A percentile compares a stretch with the other conserved stretches of the same genome.
These are phyloP conservation scores for Drosophila nebulosa DNA, from an alignment of 1,140 invertebrate species.

Conservation along the genomic window DNA sequence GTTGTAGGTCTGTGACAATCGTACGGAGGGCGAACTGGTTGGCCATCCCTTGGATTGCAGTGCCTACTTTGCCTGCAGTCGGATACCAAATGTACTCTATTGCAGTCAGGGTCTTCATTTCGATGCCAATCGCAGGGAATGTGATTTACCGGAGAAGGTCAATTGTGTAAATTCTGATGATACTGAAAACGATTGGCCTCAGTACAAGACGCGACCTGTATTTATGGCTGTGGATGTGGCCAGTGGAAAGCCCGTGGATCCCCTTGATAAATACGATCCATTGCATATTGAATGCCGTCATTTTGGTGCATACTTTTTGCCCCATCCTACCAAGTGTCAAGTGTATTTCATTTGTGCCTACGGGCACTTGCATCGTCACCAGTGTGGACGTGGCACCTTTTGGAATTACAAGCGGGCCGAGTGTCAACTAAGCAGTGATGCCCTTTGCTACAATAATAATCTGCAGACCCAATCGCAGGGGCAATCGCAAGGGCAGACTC, in stretches of 20 bases:
- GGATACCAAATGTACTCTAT: conserved; percentile 38
- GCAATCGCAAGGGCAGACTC: neutral
- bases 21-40: conserved; percentile 33
- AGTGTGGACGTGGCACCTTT: conserved; percentile 55
- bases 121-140: conserved; percentile 23
- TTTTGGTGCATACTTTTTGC: conserved; percentile 72
- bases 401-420: conserved; percentile 63
- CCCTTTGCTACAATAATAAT: conserved; percentile 41
- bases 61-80: conserved; percentile 53
- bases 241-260: conserved; percentile 49
- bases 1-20: conserved; percentile 50
- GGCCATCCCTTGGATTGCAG: conserved; percentile 58
- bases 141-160: conserved; percentile 48
- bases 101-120: conserved; percentile 56
- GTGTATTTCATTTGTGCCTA: conserved; percentile 72
- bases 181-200: conserved; percentile 34
- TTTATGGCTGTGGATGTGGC: conserved; percentile 61
- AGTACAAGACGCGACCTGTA: conserved; percentile 41
- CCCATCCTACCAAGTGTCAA: conserved; percentile 65
- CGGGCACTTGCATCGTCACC: conserved; percentile 62
- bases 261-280: conserved; percentile 66
- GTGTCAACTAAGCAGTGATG: conserved; percentile 45
- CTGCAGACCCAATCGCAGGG: neutral
- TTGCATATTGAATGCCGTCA: conserved; percentile 61
- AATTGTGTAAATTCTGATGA: conserved; percentile 45